Evolutionary conservation across 2,113 vertebrate genomes (phyloP).

Genomic region (Ictalurus punctatus): DNA sequence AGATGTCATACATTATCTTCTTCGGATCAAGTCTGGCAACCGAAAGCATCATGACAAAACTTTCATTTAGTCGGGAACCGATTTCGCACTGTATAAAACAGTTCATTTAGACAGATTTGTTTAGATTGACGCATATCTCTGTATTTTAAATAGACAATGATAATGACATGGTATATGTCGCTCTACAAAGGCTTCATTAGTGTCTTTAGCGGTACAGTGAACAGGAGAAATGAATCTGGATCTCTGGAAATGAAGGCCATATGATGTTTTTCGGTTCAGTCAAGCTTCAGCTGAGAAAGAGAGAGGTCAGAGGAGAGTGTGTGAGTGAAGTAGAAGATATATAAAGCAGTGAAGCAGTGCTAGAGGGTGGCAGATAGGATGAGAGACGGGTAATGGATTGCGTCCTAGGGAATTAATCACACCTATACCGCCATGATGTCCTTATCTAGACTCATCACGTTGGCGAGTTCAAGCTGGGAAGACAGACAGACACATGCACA

Average conservation of each 20-base stretch:
- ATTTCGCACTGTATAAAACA: neutral
- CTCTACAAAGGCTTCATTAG: neutral
- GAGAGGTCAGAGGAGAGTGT: too few species aligned
- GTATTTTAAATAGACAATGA: neutral
- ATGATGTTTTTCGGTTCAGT: slow-evolving; percentile 20
- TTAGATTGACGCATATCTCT: neutral
- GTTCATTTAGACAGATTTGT: neutral
- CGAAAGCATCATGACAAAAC: neutral
- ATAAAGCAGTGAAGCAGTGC: neutral
- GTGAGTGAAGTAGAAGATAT: neutral
- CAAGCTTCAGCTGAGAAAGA: slow-evolving; percentile 7
- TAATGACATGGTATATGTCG: neutral
- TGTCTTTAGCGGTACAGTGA: neutral
- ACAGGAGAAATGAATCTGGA: neutral
- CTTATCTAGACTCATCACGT: slow-evolving; percentile 18
- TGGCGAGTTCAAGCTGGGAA: neutral
- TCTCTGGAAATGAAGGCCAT: slow-evolving; percentile 5
- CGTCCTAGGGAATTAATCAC: slow-evolving; percentile 17
- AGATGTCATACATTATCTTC: neutral
- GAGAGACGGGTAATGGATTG: neutral
- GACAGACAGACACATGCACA: neutral
- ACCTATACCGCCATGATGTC: neutral
- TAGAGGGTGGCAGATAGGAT: neutral
- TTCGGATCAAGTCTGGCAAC: neutral
- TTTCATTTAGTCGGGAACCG: neutral